These are phyloP conservation scores for Philereme vetulata DNA, from an alignment of 2,888 invertebrate species.

Conservation along the genomic window DNA sequence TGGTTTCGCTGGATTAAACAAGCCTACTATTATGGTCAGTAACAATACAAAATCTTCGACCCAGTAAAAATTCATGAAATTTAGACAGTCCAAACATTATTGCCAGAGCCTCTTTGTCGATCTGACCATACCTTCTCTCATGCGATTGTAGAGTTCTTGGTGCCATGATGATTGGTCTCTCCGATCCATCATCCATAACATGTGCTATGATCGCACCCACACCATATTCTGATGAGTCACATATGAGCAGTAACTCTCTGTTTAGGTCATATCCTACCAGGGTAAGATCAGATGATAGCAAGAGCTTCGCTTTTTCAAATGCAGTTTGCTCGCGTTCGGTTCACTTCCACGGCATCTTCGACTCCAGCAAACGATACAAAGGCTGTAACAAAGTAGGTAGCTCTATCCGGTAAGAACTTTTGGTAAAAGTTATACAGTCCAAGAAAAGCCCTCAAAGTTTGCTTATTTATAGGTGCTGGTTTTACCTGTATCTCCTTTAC, in stretches of 20 bases:
- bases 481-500: neutral
- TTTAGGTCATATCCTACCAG: constrained; percentile 12
- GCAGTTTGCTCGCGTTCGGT: constrained; percentile 17
- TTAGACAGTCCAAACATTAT: constrained; percentile 37
- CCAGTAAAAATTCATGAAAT: constrained; percentile 26
- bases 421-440: constrained; percentile 18
- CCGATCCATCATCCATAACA: constrained; percentile 22
- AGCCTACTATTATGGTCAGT: constrained; percentile 32
- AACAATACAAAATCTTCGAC: constrained; percentile 21
- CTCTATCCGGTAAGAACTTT: constrained; percentile 4
- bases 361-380: constrained; percentile 18
- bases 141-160: constrained; percentile 21
- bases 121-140: constrained; percentile 5
- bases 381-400: constrained; percentile 15
- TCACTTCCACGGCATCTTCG: constrained; percentile 19
- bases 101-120: constrained; percentile 39
- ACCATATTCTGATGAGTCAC: constrained; percentile 6
- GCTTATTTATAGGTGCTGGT: neutral
- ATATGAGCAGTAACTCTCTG: neutral
- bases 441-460: constrained; percentile 4
- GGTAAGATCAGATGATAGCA: constrained; percentile 28
- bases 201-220: constrained; percentile 3
- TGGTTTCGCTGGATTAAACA: constrained; percentile 22
- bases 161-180: constrained; percentile 33
- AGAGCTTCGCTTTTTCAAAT: constrained; percentile 25